Evolutionary conservation across 2,888 invertebrate genomes (phyloP).

Genomic region (Cybosia mesomella): DNA sequence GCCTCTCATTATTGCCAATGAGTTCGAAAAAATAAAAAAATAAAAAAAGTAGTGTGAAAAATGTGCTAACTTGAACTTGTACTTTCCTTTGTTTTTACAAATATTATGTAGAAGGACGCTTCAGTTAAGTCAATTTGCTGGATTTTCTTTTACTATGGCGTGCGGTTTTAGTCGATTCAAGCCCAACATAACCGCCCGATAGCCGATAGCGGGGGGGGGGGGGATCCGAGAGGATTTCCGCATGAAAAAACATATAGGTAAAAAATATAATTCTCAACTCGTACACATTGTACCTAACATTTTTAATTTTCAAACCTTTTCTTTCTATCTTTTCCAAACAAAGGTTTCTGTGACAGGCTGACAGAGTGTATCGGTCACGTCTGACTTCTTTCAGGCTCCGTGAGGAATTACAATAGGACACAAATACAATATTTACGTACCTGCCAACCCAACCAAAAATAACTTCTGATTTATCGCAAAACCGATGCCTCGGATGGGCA

Average conservation of each 20-base stretch:
- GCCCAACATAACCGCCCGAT: too few relatives aligned
- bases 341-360: constrained; percentile 9
- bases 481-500: neutral
- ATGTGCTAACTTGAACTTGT: constrained; percentile 2
- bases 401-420: neutral
- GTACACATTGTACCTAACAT: neutral
- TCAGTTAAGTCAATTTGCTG: neutral
- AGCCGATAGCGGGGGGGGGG: too few relatives aligned
- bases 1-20: constrained; percentile 37
- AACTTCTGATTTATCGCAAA: neutral
- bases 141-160: neutral
- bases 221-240: too few relatives aligned
- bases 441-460: constrained; percentile 1
- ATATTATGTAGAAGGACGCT: neutral
- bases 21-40: constrained; percentile 30
- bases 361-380: constrained; percentile 9
- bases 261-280: neutral
- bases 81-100: constrained; percentile 1
- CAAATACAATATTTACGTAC: neutral
- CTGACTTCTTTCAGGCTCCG: neutral
- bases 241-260: neutral
- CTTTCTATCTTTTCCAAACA: neutral
- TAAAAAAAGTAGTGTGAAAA: too few relatives aligned
- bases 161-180: too few relatives aligned
- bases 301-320: neutral